Percentiles rank a stretch among this genome's conserved stretches.
phyloP scores from a whole-genome alignment of 2,888 invertebrate genomes.

The Stenodema calcarata region DNA sequence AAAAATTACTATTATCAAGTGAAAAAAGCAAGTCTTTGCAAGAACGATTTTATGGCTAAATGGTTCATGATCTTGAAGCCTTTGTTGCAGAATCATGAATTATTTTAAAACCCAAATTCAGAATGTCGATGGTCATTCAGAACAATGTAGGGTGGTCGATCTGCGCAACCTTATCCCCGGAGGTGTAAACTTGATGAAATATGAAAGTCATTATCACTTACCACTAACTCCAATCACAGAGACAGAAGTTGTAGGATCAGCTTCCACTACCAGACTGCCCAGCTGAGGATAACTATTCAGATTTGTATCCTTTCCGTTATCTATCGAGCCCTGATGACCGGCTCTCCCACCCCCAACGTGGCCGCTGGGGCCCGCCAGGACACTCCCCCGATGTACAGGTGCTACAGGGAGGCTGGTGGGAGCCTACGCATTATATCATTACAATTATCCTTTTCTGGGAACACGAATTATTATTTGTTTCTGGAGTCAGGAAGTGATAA shows the following conservation, averaged over 20 bases:
- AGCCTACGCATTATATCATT: background rate
- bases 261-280: constrained; percentile 34
- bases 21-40: no score
- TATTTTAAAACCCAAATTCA: no score
- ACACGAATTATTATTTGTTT: background rate
- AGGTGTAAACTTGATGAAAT: no score
- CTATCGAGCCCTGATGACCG: background rate
- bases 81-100: no score
- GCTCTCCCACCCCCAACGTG: background rate
- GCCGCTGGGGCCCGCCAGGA: background rate
- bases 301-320: constrained; percentile 43
- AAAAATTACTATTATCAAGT: no score
- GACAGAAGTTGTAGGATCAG: constrained; percentile 21
- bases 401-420: background rate
- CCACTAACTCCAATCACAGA: background rate
- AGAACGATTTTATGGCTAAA: no score
- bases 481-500: background rate
- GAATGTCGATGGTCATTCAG: no score
- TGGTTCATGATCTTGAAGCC: no score
- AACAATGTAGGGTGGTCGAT: no score
- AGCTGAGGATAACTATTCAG: constrained; percentile 14
- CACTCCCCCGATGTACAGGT: constrained; percentile 11
- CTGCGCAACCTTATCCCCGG: no score
- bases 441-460: background rate
- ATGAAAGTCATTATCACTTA: no score